These are phyloP conservation scores for Archips crataeganus DNA, from an alignment of 2,888 invertebrate genomes.

Conservation along the genomic window DNA sequence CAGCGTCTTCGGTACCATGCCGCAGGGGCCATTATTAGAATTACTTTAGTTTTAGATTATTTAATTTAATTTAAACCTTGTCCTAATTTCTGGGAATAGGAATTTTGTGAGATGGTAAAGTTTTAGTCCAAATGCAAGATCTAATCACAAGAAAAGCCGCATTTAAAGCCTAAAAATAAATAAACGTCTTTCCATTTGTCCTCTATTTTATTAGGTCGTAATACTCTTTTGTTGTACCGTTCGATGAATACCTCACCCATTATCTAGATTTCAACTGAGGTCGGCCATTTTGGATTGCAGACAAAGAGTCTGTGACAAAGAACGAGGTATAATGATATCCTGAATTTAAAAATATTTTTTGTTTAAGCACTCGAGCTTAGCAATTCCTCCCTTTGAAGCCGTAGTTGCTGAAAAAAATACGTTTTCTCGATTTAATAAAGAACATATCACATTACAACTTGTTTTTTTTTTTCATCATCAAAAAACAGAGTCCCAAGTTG, in stretches of 20 bases:
- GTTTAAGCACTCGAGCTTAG: constrained; percentile 12
- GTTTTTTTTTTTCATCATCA: too few relatives aligned
- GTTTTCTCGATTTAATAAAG: background rate
- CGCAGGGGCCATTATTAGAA: too few relatives aligned
- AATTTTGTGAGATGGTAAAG: too few relatives aligned
- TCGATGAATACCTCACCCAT: background rate
- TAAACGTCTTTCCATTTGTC: background rate
- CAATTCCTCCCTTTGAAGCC: constrained; percentile 17
- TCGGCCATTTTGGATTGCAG: constrained; percentile 2
- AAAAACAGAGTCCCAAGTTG: background rate
- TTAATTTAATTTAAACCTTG: too few relatives aligned
- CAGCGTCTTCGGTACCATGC: too few relatives aligned
- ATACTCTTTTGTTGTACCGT: background rate
- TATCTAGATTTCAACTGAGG: background rate
- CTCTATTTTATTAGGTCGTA: background rate
- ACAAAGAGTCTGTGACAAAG: constrained; percentile 33
- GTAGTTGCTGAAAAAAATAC: background rate
- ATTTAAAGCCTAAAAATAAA: too few relatives aligned
- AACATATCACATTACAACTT: background rate
- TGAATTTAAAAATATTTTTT: constrained; percentile 29
- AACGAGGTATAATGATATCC: constrained; percentile 34
- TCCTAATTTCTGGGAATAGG: too few relatives aligned
- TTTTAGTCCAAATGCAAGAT: too few relatives aligned
- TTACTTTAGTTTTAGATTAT: too few relatives aligned
- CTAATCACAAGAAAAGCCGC: too few relatives aligned